Conservation (phyloP, 1,140 invertebrate genomes). For the Tribolium madens region DNA sequence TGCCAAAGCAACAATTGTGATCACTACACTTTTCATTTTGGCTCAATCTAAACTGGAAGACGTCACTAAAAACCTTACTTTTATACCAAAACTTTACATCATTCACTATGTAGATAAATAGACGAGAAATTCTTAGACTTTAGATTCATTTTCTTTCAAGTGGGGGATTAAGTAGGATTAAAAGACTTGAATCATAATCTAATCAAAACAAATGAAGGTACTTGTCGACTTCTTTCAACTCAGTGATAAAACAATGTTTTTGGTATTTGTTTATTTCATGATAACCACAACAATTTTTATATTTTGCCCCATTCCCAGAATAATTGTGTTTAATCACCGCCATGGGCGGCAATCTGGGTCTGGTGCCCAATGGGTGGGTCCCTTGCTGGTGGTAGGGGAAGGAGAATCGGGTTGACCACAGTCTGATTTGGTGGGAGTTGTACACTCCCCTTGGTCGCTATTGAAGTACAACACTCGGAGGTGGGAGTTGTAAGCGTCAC, state of each 20-base stretch:
- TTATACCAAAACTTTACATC: not conserved
- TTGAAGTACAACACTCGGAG: not conserved
- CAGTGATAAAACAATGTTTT: too few species aligned
- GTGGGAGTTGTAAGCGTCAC: not conserved
- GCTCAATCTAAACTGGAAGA: not conserved
- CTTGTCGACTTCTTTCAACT: not conserved
- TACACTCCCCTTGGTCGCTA: not conserved
- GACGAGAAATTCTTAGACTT: not conserved
- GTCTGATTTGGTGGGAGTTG: not conserved
- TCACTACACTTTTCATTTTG: not conserved
- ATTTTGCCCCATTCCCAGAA: too few species aligned
- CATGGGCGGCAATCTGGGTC: conserved; percentile 4
- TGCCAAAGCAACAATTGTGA: not conserved
- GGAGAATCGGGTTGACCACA: not conserved
- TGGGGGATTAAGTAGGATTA: not conserved
- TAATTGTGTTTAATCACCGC: too few species aligned
- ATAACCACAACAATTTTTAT: too few species aligned
- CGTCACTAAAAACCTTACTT: not conserved
- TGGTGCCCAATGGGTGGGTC: not conserved
- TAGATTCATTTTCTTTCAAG: not conserved
- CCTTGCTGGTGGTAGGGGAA: not conserved
- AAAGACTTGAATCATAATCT: not conserved
- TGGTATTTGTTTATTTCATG: too few species aligned
- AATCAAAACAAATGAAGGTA: not conserved
- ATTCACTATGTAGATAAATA: not conserved